Evolutionary conservation across 1,140 invertebrate species (phyloP).

Genomic region (Trinorchestia longiramus): DNA sequence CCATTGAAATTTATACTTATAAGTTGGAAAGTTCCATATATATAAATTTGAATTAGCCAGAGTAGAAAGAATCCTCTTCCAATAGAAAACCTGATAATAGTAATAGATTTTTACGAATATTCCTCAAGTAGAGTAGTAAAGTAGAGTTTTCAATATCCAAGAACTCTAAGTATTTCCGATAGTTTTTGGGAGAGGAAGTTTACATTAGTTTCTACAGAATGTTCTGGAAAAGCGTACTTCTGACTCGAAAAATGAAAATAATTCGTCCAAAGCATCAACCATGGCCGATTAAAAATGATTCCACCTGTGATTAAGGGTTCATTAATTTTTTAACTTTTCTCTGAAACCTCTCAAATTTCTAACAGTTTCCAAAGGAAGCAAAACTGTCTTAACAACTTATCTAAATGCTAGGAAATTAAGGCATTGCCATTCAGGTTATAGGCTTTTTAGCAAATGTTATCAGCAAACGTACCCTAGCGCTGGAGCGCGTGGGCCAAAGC

Average conservation of each 20-base stretch:
- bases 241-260: not conserved
- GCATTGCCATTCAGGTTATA: not conserved
- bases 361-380: too few relatives aligned
- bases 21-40: too few relatives aligned
- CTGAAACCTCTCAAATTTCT: too few relatives aligned
- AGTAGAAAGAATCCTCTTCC: too few relatives aligned
- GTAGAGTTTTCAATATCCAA: not conserved
- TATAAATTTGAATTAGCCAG: too few relatives aligned
- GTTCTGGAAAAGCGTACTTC: not conserved
- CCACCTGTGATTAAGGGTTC: too few relatives aligned
- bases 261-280: not conserved
- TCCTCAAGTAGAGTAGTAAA: not conserved
- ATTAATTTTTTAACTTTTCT: too few relatives aligned
- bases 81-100: too few relatives aligned
- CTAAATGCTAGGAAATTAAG: too few relatives aligned
- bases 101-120: not conserved
- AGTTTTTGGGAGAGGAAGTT: not conserved
- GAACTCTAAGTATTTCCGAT: not conserved
- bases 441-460: not conserved
- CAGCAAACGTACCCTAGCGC: not conserved
- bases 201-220: not conserved
- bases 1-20: too few relatives aligned
- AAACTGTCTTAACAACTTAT: too few relatives aligned
- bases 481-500: not conserved
- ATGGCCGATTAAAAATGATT: not conserved